These are phyloP conservation scores for Agelastica alni DNA, from an alignment of 2,888 invertebrate genomes.

Conservation along the genomic window DNA sequence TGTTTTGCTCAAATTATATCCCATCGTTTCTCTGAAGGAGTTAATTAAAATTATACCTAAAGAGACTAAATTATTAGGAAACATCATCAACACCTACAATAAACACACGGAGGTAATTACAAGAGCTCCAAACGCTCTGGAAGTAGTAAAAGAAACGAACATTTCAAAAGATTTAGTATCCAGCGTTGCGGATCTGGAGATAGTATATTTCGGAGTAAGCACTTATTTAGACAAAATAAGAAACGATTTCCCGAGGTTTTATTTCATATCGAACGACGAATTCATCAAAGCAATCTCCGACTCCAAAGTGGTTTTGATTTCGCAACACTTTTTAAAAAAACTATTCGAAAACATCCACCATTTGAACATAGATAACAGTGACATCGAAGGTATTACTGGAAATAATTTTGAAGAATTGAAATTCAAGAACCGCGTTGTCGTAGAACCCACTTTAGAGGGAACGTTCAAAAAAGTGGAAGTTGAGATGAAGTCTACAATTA, in stretches of 20 bases:
- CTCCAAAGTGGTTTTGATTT: constrained; percentile 71
- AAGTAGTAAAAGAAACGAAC: constrained; percentile 64
- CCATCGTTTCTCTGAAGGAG: constrained; percentile 80
- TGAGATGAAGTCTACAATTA: constrained; percentile 66
- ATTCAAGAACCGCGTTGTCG: constrained; percentile 63
- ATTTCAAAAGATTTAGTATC: constrained; percentile 69
- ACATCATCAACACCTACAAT: constrained; percentile 38
- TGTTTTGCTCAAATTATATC: constrained; percentile 79
- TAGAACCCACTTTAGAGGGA: constrained; percentile 60
- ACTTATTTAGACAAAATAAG: constrained; percentile 80
- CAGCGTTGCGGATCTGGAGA: constrained; percentile 70
- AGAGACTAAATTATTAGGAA: constrained; percentile 51
- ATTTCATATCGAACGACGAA: constrained; percentile 86
- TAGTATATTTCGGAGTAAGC: constrained; percentile 76
- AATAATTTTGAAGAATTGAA: constrained; percentile 71
- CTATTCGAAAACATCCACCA: constrained; percentile 80
- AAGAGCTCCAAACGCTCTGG: constrained; percentile 64
- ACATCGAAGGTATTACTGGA: constrained; percentile 74
- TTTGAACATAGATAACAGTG: constrained; percentile 68
- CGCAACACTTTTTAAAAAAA: constrained; percentile 80
- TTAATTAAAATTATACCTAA: constrained; percentile 61
- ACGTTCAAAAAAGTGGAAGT: constrained; percentile 80
- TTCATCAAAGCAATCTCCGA: constrained; percentile 84
- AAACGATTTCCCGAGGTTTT: constrained; percentile 79
- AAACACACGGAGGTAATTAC: constrained; percentile 50